phyloP scores from a whole-genome alignment of 1,140 invertebrate species.

The Scaptomyza hsui region DNA sequence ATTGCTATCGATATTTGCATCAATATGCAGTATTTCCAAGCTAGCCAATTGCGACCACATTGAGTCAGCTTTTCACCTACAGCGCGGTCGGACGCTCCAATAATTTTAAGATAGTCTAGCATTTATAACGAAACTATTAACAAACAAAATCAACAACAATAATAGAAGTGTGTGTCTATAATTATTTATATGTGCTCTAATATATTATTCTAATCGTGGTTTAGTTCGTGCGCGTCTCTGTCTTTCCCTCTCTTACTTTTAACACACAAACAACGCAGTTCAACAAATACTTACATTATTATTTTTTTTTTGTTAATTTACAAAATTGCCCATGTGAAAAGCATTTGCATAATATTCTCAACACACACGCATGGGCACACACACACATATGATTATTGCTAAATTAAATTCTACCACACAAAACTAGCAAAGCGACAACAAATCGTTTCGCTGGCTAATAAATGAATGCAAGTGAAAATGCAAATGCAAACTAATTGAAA shows the following conservation, averaged over 20 bases:
- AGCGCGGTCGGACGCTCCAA: constrained; percentile 53
- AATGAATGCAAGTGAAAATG: constrained; percentile 51
- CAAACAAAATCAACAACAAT: constrained; percentile 7
- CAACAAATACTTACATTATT: constrained; percentile 42
- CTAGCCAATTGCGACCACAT: constrained; percentile 19
- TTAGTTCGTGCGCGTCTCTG: constrained; percentile 20
- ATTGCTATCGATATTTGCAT: not conserved
- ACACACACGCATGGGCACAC: constrained; percentile 17
- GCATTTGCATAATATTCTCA: constrained; percentile 65
- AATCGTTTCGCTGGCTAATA: constrained; percentile 17
- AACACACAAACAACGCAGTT: constrained; percentile 28
- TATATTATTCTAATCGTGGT: constrained; percentile 11
- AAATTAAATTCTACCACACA: constrained; percentile 26
- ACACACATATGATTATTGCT: constrained; percentile 30
- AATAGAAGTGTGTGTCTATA: constrained; percentile 16
- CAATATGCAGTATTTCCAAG: not conserved
- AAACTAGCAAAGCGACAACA: constrained; percentile 21
- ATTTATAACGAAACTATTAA: constrained; percentile 40
- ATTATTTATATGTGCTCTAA: constrained; percentile 21
- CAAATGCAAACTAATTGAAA: constrained; percentile 49
- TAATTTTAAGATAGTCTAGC: constrained; percentile 59
- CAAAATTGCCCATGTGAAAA: constrained; percentile 51
- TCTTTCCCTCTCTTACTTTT: constrained; percentile 1
- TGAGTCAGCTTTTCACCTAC: constrained; percentile 47
- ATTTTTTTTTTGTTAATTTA: constrained; percentile 25